phyloP scores from a whole-genome alignment of 1,140 invertebrate genomes.

The Parasteatoda tepidariorum region DNA sequence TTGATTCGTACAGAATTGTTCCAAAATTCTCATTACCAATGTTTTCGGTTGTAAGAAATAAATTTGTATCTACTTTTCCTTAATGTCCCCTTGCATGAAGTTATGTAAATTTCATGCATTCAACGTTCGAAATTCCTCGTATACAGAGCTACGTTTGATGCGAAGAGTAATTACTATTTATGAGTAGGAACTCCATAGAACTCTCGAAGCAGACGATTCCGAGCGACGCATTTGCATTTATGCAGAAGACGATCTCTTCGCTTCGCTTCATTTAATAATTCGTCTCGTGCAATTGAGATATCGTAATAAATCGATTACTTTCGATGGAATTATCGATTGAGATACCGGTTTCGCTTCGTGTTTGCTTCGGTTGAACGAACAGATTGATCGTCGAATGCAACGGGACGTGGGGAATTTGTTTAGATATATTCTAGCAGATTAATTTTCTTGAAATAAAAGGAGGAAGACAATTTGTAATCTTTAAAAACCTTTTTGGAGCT shows the following conservation, averaged over 20 bases:
- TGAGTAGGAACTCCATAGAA: not conserved
- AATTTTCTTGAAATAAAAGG: too few species aligned
- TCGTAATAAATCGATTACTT: not conserved
- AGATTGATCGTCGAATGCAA: not conserved
- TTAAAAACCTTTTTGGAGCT: too few species aligned
- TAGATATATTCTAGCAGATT: too few species aligned
- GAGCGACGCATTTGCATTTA: not conserved
- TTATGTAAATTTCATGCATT: not conserved
- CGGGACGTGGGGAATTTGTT: too few species aligned
- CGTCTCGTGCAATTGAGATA: not conserved
- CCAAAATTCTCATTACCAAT: not conserved
- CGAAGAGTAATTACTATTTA: not conserved
- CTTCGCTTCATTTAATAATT: not conserved
- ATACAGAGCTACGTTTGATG: not conserved
- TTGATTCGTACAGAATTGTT: not conserved
- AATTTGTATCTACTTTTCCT: not conserved
- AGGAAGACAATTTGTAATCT: too few species aligned
- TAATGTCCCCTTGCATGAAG: not conserved
- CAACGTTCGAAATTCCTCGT: not conserved
- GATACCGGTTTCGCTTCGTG: not conserved
- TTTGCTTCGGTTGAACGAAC: not conserved
- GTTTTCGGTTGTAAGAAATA: not conserved
- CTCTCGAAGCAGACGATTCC: not conserved
- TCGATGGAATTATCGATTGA: not conserved
- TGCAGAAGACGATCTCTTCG: not conserved